Base-by-base conservation (phyloP, 2,888 invertebrate genomes). In the Mesochorus sp. region DNA sequence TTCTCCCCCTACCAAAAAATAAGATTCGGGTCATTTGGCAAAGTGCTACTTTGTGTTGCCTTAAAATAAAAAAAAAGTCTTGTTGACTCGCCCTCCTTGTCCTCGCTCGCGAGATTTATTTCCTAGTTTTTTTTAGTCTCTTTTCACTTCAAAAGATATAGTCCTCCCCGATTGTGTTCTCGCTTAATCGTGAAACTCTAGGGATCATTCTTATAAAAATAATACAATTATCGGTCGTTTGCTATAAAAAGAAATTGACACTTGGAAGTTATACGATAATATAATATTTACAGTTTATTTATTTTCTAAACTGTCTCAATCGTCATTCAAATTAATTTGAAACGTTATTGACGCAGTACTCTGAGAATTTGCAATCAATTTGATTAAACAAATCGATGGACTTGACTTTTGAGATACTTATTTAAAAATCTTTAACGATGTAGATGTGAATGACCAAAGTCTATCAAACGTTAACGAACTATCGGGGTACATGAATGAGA, bases 1-100 rank as follows among this genome's bases (percentile, higher is more conserved):
- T 70, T 70, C 59, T 26, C 28, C 59, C 72, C 53, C 62, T 19
- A 8, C 49, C 59, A 85, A 85, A 86, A 89, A 88, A 70, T 57
- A 57, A 89, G 90, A 88, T 89, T 90, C 90, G 90, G 89, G 87
- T 90, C 90, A 90, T 90, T 90, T 90, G 89, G 88, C 88, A 90
- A 89, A 90, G 90, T 90, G 90, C 90, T 90, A 90, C 90, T 90
- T 90, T 89, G 87, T 89, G 90, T 90, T 89, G 83, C 84, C 85
- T 88, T 87, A 88, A 89, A 89, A 89, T 59, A 78, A 81, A n/a
- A n/a, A n/a, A n/a, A 78, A 88, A 85, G 81, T 80, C 78, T 61
- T 85, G 70, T 64, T 85, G 85, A 87, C 86, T 87, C 86, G 87
- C 44, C 59, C 24, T 55, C 42, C 59, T 42, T 55, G 64, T 59